Conservation (phyloP, 1,140 invertebrate genomes). For the Druon quercuslanigerum region DNA sequence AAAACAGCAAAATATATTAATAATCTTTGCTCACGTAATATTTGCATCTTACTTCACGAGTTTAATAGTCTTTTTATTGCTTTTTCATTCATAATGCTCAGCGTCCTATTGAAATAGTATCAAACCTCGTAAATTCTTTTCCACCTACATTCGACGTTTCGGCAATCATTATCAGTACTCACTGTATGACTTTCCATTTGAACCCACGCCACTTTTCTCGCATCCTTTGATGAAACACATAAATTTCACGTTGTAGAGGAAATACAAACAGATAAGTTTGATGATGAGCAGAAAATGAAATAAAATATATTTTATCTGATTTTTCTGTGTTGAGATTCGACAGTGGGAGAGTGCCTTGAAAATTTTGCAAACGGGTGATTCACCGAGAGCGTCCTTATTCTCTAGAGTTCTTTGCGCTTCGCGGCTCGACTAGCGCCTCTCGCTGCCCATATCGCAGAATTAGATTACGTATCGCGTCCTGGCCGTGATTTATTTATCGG, state of each 20-base stretch:
- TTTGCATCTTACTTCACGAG: not conserved
- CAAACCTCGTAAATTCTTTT: constrained; percentile 26
- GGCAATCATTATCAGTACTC: constrained; percentile 8
- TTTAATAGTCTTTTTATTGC: constrained; percentile 2
- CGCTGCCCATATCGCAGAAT: constrained; percentile 60
- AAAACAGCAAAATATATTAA: too few species aligned
- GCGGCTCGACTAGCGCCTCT: constrained; percentile 29
- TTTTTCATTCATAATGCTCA: constrained; percentile 9
- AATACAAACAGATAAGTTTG: not conserved
- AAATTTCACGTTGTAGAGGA: constrained; percentile 4
- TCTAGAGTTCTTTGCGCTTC: constrained; percentile 11
- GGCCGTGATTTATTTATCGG: constrained; percentile 68
- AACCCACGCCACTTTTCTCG: not conserved
- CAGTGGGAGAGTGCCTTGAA: not conserved
- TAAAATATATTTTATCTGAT: constrained; percentile 16
- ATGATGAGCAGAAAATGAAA: not conserved
- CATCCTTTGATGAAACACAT: constrained; percentile 13
- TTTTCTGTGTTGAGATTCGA: not conserved
- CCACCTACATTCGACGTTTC: constrained; percentile 15
- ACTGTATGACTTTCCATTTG: constrained; percentile 22
- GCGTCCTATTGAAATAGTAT: constrained; percentile 16
- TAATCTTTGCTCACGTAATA: too few species aligned
- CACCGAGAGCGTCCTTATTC: constrained; percentile 18
- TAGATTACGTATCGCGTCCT: constrained; percentile 61
- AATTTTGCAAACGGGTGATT: constrained; percentile 16